Evolutionary conservation across 2,113 vertebrate genomes (phyloP).

Genomic region (Dasyurus viverrinus): DNA sequence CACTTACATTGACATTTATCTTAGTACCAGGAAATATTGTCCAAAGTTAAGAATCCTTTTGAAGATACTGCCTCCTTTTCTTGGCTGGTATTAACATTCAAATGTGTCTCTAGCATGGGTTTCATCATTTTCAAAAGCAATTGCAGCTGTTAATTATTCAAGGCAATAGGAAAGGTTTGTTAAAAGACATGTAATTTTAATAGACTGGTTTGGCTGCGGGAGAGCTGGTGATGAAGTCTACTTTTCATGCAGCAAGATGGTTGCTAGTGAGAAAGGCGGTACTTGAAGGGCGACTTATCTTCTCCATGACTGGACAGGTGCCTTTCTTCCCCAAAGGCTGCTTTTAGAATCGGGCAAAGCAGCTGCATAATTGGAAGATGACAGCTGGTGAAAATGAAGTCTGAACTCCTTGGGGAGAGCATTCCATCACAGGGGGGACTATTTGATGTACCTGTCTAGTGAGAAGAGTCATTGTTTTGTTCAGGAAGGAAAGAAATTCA

Average conservation of each 20-base stretch:
- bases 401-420: neutral
- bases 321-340: neutral
- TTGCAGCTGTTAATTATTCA: constrained; percentile 87
- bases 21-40: neutral
- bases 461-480: neutral
- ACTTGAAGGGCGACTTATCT: neutral
- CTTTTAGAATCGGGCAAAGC: neutral
- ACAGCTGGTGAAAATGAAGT: neutral
- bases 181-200: constrained; percentile 88
- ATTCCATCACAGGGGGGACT: neutral
- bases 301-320: neutral
- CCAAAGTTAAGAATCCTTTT: too few relatives aligned
- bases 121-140: constrained; percentile 78
- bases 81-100: too few relatives aligned
- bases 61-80: neutral
- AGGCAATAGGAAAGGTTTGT: constrained; percentile 87
- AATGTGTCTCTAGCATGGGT: constrained; percentile 63
- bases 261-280: neutral
- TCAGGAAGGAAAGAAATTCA: neutral
- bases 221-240: constrained; percentile 64
- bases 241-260: neutral
- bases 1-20: neutral
- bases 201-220: constrained; percentile 81
- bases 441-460: neutral
- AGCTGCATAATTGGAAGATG: neutral